phyloP scores from a whole-genome alignment of 2,888 invertebrate species.

The Bombylius discolor region DNA sequence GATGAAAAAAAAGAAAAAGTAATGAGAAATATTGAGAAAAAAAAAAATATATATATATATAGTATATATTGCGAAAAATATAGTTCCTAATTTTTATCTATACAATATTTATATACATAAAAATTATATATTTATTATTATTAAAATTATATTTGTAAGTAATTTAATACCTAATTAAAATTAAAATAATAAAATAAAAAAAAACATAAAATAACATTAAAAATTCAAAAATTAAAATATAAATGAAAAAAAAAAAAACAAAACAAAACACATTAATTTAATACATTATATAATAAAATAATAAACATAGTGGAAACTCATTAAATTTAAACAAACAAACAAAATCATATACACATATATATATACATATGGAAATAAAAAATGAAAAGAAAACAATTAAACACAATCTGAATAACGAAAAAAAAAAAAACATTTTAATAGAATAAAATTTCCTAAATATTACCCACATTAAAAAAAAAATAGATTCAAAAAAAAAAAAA shows the following conservation, averaged over 20 bases:
- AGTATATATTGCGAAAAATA: constrained; percentile 13
- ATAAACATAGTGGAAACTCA: too few relatives aligned
- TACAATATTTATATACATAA: constrained; percentile 11
- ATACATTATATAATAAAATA: constrained; percentile 2
- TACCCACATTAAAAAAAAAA: too few relatives aligned
- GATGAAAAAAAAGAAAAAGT: background rate
- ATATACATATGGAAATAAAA: too few relatives aligned
- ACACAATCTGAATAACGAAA: too few relatives aligned
- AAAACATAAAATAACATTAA: constrained; percentile 6
- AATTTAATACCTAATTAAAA: constrained; percentile 14
- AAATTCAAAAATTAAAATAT: background rate
- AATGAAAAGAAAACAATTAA: too few relatives aligned
- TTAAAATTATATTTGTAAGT: constrained; percentile 7
- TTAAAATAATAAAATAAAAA: constrained; percentile 13
- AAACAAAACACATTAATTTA: constrained; percentile 5
- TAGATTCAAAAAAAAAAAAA: too few relatives aligned
- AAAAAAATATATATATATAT: background rate
- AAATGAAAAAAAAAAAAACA: background rate
- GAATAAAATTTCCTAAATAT: too few relatives aligned
- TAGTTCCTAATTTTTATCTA: constrained; percentile 15
- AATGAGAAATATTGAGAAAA: too few relatives aligned
- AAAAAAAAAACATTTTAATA: too few relatives aligned
- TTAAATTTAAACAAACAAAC: too few relatives aligned
- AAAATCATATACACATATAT: too few relatives aligned
- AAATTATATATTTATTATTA: constrained; percentile 4